Evolutionary conservation across 2,113 vertebrate species (phyloP).

Genomic region (Eurystomus gularis): DNA sequence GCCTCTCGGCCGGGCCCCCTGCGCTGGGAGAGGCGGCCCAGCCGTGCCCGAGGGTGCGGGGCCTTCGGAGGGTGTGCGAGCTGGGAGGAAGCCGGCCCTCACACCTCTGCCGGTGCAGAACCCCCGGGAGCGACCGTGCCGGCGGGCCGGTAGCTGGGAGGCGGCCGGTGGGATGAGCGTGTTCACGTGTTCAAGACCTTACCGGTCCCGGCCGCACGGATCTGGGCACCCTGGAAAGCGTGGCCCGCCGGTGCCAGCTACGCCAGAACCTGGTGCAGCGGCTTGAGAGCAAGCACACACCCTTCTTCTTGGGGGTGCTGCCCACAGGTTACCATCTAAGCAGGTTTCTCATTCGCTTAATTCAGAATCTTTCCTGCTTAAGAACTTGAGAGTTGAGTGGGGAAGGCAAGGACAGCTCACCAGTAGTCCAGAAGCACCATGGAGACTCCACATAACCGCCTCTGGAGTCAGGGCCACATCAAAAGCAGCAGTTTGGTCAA

Average conservation of each 20-base stretch:
- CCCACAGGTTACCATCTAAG: neutral
- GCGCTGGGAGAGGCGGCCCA: neutral
- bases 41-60: neutral
- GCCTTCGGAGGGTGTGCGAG: neutral
- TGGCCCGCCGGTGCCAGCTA: accelerated
- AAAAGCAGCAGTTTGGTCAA: neutral
- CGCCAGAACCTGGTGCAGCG: accelerated
- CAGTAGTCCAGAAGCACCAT: neutral
- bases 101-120: neutral
- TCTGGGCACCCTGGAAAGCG: neutral
- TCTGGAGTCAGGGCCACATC: neutral
- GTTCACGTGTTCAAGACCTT: too few relatives aligned
- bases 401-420: neutral
- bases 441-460: accelerated
- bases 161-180: neutral
- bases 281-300: neutral
- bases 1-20: constrained; percentile 56
- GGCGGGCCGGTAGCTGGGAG: neutral
- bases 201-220: neutral
- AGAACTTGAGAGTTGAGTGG: neutral
- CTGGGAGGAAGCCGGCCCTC: neutral
- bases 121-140: accelerated
- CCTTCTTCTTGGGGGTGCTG: neutral
- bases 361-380: neutral
- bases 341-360: neutral